Evolutionary conservation across 2,888 invertebrate genomes (phyloP).

Genomic region (Orgyia antiqua): DNA sequence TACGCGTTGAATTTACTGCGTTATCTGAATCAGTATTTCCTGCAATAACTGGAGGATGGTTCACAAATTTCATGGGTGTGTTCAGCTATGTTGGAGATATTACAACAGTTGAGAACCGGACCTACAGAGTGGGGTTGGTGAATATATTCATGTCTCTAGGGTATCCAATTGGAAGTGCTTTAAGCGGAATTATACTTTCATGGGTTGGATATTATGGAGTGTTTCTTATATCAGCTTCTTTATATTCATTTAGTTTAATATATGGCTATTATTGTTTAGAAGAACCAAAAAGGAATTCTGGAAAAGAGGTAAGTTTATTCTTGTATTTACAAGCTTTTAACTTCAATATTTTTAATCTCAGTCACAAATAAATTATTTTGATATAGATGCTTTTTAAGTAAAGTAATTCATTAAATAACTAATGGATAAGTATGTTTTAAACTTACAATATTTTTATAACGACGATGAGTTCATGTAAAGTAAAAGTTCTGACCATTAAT

Average conservation of each 20-base stretch:
- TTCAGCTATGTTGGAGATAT: conserved; percentile 69
- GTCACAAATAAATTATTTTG: too few relatives aligned
- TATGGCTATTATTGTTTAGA: conserved; percentile 85
- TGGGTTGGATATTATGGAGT: conserved; percentile 1
- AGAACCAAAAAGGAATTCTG: conserved; percentile 70
- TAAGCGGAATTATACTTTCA: background rate
- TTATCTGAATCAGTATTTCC: conserved; percentile 45
- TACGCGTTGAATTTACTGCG: conserved; percentile 45
- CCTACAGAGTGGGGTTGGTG: background rate
- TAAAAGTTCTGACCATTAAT: too few relatives aligned
- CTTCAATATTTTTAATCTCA: too few relatives aligned
- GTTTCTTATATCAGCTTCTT: conserved; percentile 30
- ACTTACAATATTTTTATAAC: too few relatives aligned
- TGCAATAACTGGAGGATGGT: conserved; percentile 50
- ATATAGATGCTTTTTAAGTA: too few relatives aligned
- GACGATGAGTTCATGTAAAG: too few relatives aligned
- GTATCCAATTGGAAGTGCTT: background rate
- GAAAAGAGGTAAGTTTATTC: conserved; percentile 31
- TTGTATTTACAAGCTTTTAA: too few relatives aligned
- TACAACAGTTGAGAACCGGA: conserved; percentile 37
- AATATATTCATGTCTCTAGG: background rate
- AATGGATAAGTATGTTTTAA: too few relatives aligned
- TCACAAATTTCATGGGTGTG: conserved; percentile 49
- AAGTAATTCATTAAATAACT: too few relatives aligned
- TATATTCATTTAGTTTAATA: conserved; percentile 84